phyloP scores from a whole-genome alignment of 2,113 vertebrate species.

The Arizona elegans region DNA sequence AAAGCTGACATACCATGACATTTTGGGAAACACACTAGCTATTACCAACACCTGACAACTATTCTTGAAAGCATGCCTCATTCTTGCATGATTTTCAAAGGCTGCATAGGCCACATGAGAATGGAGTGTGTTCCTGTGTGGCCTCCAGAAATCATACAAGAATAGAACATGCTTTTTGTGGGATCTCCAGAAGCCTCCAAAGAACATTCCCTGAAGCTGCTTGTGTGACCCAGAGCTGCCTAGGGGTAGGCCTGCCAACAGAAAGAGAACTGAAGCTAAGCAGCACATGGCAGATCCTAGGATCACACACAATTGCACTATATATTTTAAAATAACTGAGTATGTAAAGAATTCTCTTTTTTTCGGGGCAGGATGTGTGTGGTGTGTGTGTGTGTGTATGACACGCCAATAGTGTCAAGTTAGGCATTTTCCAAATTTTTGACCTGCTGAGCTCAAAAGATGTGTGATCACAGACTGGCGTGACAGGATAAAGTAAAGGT shows the following conservation, averaged over 20 bases:
- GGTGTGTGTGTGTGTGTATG: background rate
- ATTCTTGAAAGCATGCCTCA: background rate
- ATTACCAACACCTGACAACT: background rate
- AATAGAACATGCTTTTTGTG: background rate
- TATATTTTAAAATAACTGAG: background rate
- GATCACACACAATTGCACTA: background rate
- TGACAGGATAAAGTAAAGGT: too few relatives aligned
- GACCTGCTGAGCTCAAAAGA: background rate
- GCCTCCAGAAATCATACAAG: background rate
- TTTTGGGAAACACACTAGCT: background rate
- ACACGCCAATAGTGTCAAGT: background rate
- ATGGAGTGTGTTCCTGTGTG: background rate
- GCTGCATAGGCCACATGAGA: background rate
- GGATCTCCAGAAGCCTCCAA: background rate
- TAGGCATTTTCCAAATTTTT: background rate
- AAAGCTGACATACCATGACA: background rate
- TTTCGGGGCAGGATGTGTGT: background rate
- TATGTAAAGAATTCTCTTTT: background rate
- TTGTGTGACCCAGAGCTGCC: background rate
- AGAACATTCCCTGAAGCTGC: background rate
- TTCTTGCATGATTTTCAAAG: background rate
- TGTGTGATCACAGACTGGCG: background rate
- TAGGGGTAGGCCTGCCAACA: background rate
- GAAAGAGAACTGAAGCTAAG: background rate
- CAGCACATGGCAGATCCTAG: background rate